Conservation (phyloP, 2,797 vertebrate genomes). For the Morus bassanus region DNA sequence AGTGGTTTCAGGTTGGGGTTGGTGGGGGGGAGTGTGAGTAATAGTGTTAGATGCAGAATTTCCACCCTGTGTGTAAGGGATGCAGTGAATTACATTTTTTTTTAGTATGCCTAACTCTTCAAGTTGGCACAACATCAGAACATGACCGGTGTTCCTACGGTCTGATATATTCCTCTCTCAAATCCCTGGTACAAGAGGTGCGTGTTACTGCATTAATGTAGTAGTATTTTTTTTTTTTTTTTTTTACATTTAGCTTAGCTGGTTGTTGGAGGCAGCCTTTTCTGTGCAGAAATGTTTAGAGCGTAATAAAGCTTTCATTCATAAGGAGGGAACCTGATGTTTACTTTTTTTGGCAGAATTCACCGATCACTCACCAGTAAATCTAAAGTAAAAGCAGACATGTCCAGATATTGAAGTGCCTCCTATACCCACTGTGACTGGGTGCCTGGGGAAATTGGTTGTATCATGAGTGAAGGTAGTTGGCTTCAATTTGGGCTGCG, state of each 20-base stretch:
- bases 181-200: neutral
- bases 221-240: neutral
- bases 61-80: neutral
- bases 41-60: neutral
- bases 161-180: neutral
- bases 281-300: conserved; percentile 26
- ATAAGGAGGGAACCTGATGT: conserved; percentile 32
- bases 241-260: neutral
- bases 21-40: neutral
- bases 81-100: neutral
- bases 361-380: conserved; percentile 36
- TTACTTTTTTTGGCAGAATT: conserved; percentile 62
- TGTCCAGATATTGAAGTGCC: neutral
- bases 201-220: neutral
- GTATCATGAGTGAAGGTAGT: neutral
- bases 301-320: conserved; percentile 62
- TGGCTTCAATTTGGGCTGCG: neutral
- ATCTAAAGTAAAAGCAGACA: conserved; percentile 39
- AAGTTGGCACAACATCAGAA: neutral
- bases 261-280: conserved; percentile 11
- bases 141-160: neutral
- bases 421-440: neutral
- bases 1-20: neutral
- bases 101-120: neutral
- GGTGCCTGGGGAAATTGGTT: neutral